Evolutionary conservation across 1,140 invertebrate species (phyloP), one percentile per base, ranked within the genome.

Genomic region (Proales similis): DNA sequence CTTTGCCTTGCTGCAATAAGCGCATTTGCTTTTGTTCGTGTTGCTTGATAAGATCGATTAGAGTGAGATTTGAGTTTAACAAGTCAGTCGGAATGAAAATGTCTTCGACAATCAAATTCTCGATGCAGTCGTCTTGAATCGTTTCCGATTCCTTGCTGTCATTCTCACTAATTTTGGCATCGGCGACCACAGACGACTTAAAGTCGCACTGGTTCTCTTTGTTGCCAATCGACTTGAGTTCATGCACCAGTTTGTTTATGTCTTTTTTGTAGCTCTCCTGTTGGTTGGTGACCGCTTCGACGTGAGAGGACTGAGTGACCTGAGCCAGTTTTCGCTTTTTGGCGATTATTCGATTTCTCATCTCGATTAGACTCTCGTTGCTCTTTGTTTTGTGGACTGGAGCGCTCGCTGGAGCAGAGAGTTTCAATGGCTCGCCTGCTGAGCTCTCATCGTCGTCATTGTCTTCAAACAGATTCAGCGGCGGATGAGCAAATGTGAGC

Each of bases 211-310:
- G 19, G 39, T 39, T 6, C 30, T 42, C 2, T 39, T 26, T 17
- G 27, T 57, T 17, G 51, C 51, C 51, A 1, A 57, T 57, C n/a
- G 51, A 57, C 20, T 57, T 57, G 0, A 57, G 22, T 14, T 57
- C 51, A 26, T 17, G 29, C 36, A 57, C 51, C 30, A 57, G 19
- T 29, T 57, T 57, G 39, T 57, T 24, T 42, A 57, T 57, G 27
- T 24, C n/a, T n/a, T n/a, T n/a, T n/a, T n/a, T n/a, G n/a, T n/a
- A n/a, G n/a, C n/a, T n/a, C n/a, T n/a, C n/a, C n/a, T n/a, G n/a
- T 57, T 11, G 36, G 19, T 27, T 57, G 29, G 2, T 11, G 24
- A 4, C 36, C 22, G 26, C n/a, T 20, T n/a, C 17, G 32, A 30
- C 29, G 38, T 53, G 14, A 1, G 14, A 11, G 29, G 47, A 7